Conservation (phyloP, 2,797 vertebrate species). For the Mus caroli region DNA sequence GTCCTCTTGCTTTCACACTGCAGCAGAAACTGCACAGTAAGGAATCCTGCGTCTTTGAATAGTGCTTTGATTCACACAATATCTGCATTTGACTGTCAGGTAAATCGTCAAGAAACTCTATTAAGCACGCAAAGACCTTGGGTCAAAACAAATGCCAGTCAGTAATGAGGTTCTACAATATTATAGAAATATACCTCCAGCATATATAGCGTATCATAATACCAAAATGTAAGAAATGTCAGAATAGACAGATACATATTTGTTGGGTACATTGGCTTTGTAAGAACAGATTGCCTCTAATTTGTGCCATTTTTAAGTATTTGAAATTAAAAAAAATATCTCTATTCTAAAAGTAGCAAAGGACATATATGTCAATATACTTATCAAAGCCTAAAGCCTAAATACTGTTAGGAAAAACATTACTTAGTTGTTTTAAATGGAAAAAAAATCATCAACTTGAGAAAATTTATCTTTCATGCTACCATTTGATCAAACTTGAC, state of each 20-base stretch:
- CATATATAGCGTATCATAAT: neutral
- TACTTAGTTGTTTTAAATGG: neutral
- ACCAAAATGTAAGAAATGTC: neutral
- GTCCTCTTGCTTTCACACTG: neutral
- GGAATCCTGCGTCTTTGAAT: neutral
- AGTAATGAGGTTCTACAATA: constrained; percentile 20
- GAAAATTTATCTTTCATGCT: neutral
- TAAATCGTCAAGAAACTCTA: constrained; percentile 36
- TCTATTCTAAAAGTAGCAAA: neutral
- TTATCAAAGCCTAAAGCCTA: neutral
- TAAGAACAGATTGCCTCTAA: neutral
- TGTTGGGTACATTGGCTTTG: neutral
- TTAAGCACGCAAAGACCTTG: constrained; percentile 6
- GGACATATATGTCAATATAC: neutral
- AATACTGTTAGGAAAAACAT: neutral
- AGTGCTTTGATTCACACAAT: neutral
- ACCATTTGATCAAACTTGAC: neutral
- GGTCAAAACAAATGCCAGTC: constrained; percentile 38
- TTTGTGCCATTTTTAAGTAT: neutral
- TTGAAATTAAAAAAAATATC: neutral
- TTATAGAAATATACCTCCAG: neutral
- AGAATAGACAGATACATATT: neutral
- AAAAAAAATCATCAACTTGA: neutral
- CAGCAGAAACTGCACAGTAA: neutral
- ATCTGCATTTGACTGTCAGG: constrained; percentile 41